These are phyloP conservation scores for Sebastes vulpes DNA, from an alignment of 2,797 vertebrate species.

Conservation along the genomic window DNA sequence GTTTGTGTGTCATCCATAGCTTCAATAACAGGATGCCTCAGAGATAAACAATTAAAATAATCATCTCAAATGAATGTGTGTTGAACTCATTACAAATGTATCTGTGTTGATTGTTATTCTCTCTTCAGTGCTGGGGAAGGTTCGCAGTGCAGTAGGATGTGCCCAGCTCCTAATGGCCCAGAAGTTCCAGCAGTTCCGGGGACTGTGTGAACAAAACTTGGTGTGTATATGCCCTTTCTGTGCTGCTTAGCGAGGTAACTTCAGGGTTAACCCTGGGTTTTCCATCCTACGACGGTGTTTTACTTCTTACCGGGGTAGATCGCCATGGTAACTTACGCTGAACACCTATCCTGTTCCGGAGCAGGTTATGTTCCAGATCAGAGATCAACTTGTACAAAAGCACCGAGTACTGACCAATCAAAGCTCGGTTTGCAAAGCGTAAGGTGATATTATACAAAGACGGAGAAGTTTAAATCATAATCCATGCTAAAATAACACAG, in stretches of 20 bases:
- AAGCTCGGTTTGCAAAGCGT: no score
- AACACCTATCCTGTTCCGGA: no score
- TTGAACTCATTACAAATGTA: not conserved
- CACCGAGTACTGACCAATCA: no score
- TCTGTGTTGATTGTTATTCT: not conserved
- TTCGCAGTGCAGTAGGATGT: slow-evolving; percentile 96
- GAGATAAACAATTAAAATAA: not conserved
- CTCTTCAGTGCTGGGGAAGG: slow-evolving; percentile 93
- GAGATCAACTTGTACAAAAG: no score
- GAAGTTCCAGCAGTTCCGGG: slow-evolving; percentile 99
- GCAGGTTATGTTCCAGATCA: no score
- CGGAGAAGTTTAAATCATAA: no score
- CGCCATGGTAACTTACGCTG: no score
- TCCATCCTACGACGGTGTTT: no score
- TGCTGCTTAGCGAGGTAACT: not conserved
- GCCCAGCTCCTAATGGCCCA: slow-evolving; percentile 98
- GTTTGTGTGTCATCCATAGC: not conserved
- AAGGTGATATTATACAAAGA: no score
- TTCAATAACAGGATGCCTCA: not conserved
- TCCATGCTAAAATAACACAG: no score
- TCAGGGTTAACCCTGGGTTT: not conserved
- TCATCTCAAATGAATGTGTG: not conserved
- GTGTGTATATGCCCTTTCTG: slow-evolving; percentile 84
- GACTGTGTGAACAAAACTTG: slow-evolving; percentile 99
- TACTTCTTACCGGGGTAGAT: no score